Conservation (phyloP, 2,797 vertebrate species). For the Gouania willdenowi region DNA sequence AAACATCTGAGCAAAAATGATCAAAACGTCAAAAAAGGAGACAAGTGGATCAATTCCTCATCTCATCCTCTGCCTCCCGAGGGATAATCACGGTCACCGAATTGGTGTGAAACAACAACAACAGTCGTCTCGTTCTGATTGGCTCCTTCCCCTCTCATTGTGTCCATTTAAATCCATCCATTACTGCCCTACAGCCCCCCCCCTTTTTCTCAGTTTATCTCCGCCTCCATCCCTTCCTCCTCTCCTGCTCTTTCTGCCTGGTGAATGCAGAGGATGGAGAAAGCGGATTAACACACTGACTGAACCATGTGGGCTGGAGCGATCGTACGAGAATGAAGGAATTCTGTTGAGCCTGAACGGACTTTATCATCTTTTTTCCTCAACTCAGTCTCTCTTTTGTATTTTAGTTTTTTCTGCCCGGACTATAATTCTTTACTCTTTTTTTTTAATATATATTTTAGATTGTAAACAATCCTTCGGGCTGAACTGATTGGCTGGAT, state of each 20-base stretch:
- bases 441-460: too few relatives aligned
- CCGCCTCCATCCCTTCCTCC: conserved; percentile 8
- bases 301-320: conserved; percentile 53
- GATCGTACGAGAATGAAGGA: conserved; percentile 28
- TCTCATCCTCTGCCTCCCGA: conserved; percentile 10
- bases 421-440: too few relatives aligned
- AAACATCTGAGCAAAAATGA: too few relatives aligned
- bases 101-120: conserved; percentile 47
- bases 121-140: conserved; percentile 32
- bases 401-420: too few relatives aligned
- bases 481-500: too few relatives aligned
- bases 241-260: conserved; percentile 38
- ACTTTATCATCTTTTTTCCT: too few relatives aligned
- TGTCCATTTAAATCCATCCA: conserved; percentile 67
- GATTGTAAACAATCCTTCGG: too few relatives aligned
- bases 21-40: neutral
- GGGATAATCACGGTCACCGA: conserved; percentile 45
- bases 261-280: conserved; percentile 62
- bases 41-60: conserved; percentile 25
- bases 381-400: too few relatives aligned
- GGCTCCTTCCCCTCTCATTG: conserved; percentile 36
- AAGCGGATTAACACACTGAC: conserved; percentile 65
- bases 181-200: conserved; percentile 65
- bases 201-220: neutral
- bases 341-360: too few relatives aligned